Evolutionary conservation across 2,113 vertebrate genomes (phyloP).

Genomic region (Pluvialis apricaria): DNA sequence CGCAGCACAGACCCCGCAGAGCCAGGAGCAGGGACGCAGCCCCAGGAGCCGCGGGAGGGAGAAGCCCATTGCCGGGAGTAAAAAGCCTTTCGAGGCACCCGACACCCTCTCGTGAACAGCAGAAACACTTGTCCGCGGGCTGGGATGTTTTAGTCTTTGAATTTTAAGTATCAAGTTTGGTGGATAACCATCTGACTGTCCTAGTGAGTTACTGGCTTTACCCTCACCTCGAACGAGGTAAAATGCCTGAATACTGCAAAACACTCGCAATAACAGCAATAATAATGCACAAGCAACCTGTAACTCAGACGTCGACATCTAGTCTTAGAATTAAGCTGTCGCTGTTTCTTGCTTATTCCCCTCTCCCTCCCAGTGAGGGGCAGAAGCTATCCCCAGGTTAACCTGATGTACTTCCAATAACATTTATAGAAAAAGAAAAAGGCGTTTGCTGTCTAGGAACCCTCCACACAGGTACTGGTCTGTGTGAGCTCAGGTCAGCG

Average conservation of each 20-base stretch:
- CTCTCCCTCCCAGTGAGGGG: not conserved
- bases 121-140: not conserved
- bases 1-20: no score
- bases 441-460: not conserved
- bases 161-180: not conserved
- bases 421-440: not conserved
- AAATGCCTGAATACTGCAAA: not conserved
- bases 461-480: not conserved
- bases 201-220: not conserved
- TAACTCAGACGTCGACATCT: not conserved
- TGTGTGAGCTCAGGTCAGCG: not conserved
- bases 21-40: not conserved
- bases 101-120: not conserved
- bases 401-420: not conserved
- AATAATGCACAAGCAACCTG: not conserved
- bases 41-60: not conserved
- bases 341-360: not conserved
- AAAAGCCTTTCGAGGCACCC: not conserved
- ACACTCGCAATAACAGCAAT: no score
- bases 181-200: not conserved
- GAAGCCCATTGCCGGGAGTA: not conserved
- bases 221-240: not conserved
- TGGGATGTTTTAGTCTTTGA: not conserved
- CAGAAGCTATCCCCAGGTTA: not conserved
- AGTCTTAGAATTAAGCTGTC: not conserved